Evolutionary conservation across 1,140 invertebrate genomes (phyloP), one percentile per base, ranked within the genome.

Genomic region (Mycetomoellerius zeteki): DNA sequence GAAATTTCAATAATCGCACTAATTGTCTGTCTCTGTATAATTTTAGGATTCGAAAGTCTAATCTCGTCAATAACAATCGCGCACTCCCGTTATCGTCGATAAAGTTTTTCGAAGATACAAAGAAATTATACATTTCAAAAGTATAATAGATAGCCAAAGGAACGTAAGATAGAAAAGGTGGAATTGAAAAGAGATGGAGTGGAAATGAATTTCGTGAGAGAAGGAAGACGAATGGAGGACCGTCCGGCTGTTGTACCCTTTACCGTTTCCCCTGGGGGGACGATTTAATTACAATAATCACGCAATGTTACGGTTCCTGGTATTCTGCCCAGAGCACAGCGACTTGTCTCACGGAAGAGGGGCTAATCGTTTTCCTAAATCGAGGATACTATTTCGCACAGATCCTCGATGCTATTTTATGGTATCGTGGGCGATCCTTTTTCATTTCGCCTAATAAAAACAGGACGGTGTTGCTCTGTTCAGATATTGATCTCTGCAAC

Each of bases 281-380:
- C 93, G 91, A 93, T 94, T 94, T 94, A 94, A 94, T 94, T 94
- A 94, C 93, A 94, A 94, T 94, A 94, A 94, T 94, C 93, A 93
- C n/a, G n/a, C 91, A 88, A 88, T 92, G 90, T 90, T 88, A 89
- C 89, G 90, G 92, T 93, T 93, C 94, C 87, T 87, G 90, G 92
- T 92, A 94, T 91, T 90, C 85, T 85, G 89, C 82, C 88, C 24
- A 14, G 52, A 72, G 77, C 54, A 16, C 90, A 89, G 91, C 92
- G 92, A 93, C 92, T 93, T 90, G 92, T 93, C 92, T 86, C 87
- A 92, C 90, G 90, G 82, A 85, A 91, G 88, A 91, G 88, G 92
- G 89, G 90, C 78, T 92, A 92, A 93, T 93, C 90, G 92, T 91
- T 93, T 72, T 90, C 87, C 91, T 91, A 93, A 94, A 93, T 93